Evolutionary conservation across 2,113 vertebrate species (phyloP).

Genomic region (Merops nubicus): DNA sequence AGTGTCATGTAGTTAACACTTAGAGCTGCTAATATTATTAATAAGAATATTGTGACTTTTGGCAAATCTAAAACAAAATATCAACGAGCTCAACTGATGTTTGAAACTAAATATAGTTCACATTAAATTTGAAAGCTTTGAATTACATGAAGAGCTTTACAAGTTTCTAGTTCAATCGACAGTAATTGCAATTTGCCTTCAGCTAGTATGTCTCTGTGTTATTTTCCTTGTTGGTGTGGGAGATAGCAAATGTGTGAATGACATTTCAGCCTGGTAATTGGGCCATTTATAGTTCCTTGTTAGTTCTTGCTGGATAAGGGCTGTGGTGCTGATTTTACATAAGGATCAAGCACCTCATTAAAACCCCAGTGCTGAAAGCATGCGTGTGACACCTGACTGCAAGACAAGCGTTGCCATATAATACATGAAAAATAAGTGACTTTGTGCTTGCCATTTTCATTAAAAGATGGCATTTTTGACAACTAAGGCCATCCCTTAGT

Average conservation of each 20-base stretch:
- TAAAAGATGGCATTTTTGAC: not conserved
- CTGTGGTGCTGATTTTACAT: slow-evolving; percentile 36
- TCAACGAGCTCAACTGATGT: not conserved
- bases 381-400: not conserved
- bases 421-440: not conserved
- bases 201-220: slow-evolving; percentile 25
- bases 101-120: slow-evolving; percentile 3
- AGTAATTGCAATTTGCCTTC: slow-evolving; percentile 62
- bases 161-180: slow-evolving; percentile 38
- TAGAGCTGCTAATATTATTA: not conserved
- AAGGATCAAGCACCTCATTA: slow-evolving; percentile 47
- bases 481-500: not conserved
- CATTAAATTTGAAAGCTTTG: slow-evolving; percentile 47
- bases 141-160: slow-evolving; percentile 28
- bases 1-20: not conserved
- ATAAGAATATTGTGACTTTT: not conserved
- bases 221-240: slow-evolving; percentile 63
- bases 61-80: not conserved
- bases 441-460: not conserved
- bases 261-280: slow-evolving; percentile 64
- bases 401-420: not conserved
- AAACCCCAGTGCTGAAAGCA: not conserved
- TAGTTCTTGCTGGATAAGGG: slow-evolving; percentile 36
- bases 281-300: slow-evolving; percentile 64
- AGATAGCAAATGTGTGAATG: slow-evolving; percentile 63